Base-by-base conservation (phyloP, 2,797 vertebrate genomes). In the Apodemus agrarius region DNA sequence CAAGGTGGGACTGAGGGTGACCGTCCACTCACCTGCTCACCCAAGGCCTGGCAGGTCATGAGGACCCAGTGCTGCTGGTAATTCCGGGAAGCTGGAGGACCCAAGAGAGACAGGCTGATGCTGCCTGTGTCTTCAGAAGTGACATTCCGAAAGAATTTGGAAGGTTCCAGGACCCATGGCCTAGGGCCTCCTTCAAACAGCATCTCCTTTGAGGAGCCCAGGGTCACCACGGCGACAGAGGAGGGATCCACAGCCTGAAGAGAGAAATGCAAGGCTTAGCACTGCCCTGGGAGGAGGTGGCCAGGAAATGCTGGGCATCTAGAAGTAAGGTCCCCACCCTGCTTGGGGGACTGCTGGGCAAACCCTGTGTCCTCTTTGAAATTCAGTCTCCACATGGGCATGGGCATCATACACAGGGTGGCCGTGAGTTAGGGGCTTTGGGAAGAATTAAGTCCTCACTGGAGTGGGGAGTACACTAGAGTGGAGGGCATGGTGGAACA, bases 141-240 rank as follows among this genome's bases (percentile, higher is more conserved):
- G 75, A 99, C n/a, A 16, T 98, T 99, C 97, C 99, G 99, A 98
- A 99, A 99, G 98, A 99, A 99, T 95, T 99, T 99, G 0, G 99
- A 99, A 14, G 99, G 99, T 94, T 99, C 99, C 17, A 99, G 99
- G 31, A 99, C 98, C 99, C 99, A 99, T 0, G 99, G 99, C 59
- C 98, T 98, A 0, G 99, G 99, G n/a, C 99, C 99, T 5, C 99
- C 99, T 96, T 99, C 99, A 91, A 99, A 99, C 57, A 99, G 65
- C 99, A 99, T 98, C 96, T 99, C 99, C 98, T 99, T 99, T 2
- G 99, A 99, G 65, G 99, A 99, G 79, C 99, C 99, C 91, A 99
- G 98, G 8, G 99, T 99, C 96, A 99, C 99, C 97, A 99, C 98
- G 21, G 99, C 99, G 6, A 99, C 98, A 17, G 99, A 99, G 0